Conservation (phyloP, 1,140 invertebrate species). For the Propsilocerus akamusi region DNA sequence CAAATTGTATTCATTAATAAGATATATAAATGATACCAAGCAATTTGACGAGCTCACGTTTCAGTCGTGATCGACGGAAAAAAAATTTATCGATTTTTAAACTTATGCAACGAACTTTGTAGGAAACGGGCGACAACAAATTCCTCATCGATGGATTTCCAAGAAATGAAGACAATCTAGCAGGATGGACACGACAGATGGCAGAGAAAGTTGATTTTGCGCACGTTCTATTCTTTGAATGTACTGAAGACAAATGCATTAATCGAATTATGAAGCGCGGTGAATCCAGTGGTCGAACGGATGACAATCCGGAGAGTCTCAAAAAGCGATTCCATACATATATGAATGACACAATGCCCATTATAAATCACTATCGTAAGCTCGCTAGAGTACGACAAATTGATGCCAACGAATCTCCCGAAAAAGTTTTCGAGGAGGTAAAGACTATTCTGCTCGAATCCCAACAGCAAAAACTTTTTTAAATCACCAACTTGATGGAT, state of each 20-base stretch:
- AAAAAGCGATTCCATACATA: conserved; percentile 85
- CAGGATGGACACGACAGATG: conserved; percentile 87
- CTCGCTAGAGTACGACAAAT: conserved; percentile 57
- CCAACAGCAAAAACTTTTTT: too few species aligned
- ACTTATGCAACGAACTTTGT: background rate
- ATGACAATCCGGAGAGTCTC: conserved; percentile 87
- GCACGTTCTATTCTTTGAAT: conserved; percentile 90
- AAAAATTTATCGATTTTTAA: background rate
- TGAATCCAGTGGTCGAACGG: conserved; percentile 71
- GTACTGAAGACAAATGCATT: conserved; percentile 65
- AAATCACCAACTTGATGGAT: too few species aligned
- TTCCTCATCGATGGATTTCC: conserved; percentile 99
- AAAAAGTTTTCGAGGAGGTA: conserved; percentile 50
- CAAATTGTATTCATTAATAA: too few species aligned
- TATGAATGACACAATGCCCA: conserved; percentile 77
- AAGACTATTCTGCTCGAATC: too few species aligned
- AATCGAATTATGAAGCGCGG: conserved; percentile 72
- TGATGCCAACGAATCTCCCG: conserved; percentile 44
- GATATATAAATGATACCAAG: background rate
- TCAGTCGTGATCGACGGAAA: background rate
- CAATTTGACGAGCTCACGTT: background rate
- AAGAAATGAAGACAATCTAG: conserved; percentile 88
- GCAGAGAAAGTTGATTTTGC: conserved; percentile 62
- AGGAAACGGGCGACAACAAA: conserved; percentile 40
- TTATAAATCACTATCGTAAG: conserved; percentile 70